Percentiles rank a stretch among this genome's conserved stretches.
Evolutionary conservation across 1,140 invertebrate species (phyloP).

Genomic region (Drosophila saltans): DNA sequence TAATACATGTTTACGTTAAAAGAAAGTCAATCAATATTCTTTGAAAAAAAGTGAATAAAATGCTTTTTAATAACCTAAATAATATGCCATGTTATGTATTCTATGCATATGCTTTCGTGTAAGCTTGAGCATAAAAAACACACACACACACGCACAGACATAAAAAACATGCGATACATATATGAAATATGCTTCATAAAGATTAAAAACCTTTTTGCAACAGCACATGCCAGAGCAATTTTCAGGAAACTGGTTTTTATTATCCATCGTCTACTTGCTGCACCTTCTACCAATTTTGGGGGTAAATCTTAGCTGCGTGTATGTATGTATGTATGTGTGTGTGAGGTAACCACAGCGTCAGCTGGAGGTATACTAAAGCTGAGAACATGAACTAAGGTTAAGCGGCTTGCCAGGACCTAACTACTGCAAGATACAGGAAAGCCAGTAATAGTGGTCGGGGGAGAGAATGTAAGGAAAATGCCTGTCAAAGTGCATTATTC

Average conservation of each 20-base stretch:
- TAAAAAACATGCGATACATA: slow-evolving; percentile 9
- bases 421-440: background rate
- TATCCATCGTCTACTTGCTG: slow-evolving; percentile 10
- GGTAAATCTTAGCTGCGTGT: background rate
- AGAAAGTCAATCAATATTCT: slow-evolving; percentile 3
- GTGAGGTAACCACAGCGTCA: slow-evolving; percentile 9
- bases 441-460: background rate
- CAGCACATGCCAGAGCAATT: slow-evolving; percentile 19
- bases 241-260: slow-evolving; percentile 18
- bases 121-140: slow-evolving; percentile 4
- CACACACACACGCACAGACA: background rate
- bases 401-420: slow-evolving; percentile 10
- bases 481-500: slow-evolving; percentile 11
- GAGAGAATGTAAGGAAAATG: background rate
- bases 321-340: background rate
- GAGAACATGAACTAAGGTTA: slow-evolving; percentile 1
- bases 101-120: slow-evolving; percentile 3
- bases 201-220: slow-evolving; percentile 19
- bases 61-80: slow-evolving; percentile 10
- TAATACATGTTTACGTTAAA: background rate
- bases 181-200: slow-evolving; percentile 16
- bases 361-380: slow-evolving; percentile 1
- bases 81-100: slow-evolving; percentile 7
- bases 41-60: background rate
- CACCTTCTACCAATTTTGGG: slow-evolving; percentile 2